Evolutionary conservation across 2,113 vertebrate species (phyloP).

Genomic region (Odocoileus virginianus): DNA sequence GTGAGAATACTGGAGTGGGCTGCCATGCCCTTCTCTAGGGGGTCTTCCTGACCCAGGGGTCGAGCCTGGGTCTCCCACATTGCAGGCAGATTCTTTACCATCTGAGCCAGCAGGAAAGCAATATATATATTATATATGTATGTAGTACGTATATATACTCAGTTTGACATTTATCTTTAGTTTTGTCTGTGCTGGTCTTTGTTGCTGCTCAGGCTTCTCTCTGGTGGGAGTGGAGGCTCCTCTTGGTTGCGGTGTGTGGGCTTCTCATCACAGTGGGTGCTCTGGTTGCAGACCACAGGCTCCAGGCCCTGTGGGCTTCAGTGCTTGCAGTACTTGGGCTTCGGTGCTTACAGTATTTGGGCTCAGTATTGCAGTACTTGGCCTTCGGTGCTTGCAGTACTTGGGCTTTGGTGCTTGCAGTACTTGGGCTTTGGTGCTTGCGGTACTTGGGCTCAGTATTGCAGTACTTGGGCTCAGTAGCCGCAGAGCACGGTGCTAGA

Average conservation of each 20-base stretch:
- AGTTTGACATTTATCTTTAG: background rate
- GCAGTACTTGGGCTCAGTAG: background rate
- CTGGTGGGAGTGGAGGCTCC: background rate
- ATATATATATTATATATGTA: background rate
- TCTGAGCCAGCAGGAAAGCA: background rate
- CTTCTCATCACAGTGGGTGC: background rate
- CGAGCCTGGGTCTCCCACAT: background rate
- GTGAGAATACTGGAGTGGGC: background rate
- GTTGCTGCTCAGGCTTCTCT: background rate
- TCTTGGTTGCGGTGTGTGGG: rapidly evolving
- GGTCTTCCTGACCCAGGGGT: background rate
- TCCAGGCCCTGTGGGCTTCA: background rate
- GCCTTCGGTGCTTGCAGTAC: background rate
- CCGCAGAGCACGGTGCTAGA: no score
- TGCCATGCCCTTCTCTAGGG: background rate
- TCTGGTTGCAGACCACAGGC: background rate
- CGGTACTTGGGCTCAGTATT: no score
- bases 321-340: background rate
- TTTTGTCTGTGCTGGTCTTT: background rate
- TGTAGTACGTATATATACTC: background rate
- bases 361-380: no score
- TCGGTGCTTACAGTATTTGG: no score
- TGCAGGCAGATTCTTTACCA: background rate
- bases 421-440: background rate
- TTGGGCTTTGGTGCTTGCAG: background rate